Conservation (phyloP, 2,888 invertebrate genomes). For the Drosophila lacicola region DNA sequence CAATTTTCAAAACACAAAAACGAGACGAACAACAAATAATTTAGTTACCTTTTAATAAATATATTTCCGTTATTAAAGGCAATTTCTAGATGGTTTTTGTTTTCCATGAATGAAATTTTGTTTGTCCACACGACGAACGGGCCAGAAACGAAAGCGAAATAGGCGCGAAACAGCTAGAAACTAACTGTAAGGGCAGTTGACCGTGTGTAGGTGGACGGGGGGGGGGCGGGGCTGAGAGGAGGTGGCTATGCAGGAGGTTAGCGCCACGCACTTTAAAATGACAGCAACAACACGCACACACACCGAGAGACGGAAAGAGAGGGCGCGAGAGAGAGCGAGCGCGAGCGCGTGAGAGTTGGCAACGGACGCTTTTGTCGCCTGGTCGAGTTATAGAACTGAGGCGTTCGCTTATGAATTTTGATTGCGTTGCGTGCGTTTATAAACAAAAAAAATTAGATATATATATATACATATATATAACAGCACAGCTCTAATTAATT, state of each 20-base stretch:
- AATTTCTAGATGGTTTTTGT: slow-evolving; percentile 85
- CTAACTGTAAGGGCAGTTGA: slow-evolving; percentile 16
- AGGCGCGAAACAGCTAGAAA: slow-evolving; percentile 64
- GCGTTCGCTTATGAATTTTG: slow-evolving; percentile 51
- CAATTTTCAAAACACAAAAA: slow-evolving; percentile 2
- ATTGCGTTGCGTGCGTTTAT: slow-evolving; percentile 32
- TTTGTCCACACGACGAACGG: slow-evolving; percentile 33
- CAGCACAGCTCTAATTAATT: slow-evolving; percentile 37
- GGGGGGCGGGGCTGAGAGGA: slow-evolving; percentile 1
- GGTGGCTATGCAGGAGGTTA: slow-evolving; percentile 37
- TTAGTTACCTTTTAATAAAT: slow-evolving; percentile 84
- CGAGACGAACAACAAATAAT: slow-evolving; percentile 7
- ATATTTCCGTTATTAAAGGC: slow-evolving; percentile 85
- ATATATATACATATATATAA: slow-evolving; percentile 5
- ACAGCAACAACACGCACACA: slow-evolving; percentile 40
- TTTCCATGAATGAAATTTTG: slow-evolving; percentile 84
- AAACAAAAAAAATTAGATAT: slow-evolving; percentile 41
- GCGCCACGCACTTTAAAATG: slow-evolving; percentile 66
- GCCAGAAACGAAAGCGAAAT: slow-evolving; percentile 43
- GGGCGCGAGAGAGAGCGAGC: slow-evolving; percentile 8
- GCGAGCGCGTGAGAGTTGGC: slow-evolving; percentile 29
- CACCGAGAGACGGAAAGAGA: slow-evolving; percentile 20
- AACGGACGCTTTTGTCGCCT: slow-evolving; percentile 37
- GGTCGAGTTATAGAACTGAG: slow-evolving; percentile 49
- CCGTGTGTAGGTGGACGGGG: slow-evolving; percentile 12